phyloP scores from a whole-genome alignment of 2,888 invertebrate species.

The Cheilosia pagana region DNA sequence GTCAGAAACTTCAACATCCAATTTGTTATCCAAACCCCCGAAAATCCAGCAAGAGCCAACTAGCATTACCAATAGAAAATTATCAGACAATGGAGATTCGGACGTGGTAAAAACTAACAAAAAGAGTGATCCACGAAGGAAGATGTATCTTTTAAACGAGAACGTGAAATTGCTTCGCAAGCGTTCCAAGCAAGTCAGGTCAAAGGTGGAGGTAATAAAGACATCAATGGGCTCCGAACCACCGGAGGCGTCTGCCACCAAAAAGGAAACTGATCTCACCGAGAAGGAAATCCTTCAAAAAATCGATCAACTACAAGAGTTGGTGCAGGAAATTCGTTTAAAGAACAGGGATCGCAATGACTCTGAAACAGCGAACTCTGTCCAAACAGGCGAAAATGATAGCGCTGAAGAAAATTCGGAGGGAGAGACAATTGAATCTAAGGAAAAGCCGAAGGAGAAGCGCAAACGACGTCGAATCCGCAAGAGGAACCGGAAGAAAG shows the following conservation, averaged over 20 bases:
- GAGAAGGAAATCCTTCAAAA: constrained; percentile 24
- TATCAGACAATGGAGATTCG: background rate
- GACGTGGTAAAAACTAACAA: constrained; percentile 4
- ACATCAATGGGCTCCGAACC: background rate
- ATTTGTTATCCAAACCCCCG: background rate
- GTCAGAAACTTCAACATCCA: background rate
- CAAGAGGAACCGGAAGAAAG: constrained; percentile 38
- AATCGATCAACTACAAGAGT: constrained; percentile 34
- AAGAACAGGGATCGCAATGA: background rate
- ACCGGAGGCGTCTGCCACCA: background rate
- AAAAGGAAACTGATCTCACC: background rate
- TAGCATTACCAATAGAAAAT: background rate
- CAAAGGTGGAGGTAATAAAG: constrained; percentile 18
- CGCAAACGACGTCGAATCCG: background rate
- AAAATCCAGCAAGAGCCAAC: background rate
- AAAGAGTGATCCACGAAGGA: background rate
- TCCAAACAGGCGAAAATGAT: constrained; percentile 58
- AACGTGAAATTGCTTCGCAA: constrained; percentile 12
- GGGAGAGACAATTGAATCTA: constrained; percentile 36
- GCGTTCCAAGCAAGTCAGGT: constrained; percentile 34
- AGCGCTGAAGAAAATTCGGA: constrained; percentile 24
- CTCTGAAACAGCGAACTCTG: constrained; percentile 20
- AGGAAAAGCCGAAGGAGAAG: background rate
- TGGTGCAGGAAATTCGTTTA: constrained; percentile 12
- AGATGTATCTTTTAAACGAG: background rate